These are phyloP conservation scores for Platygyra sinensis DNA, from an alignment of 64 coral and sea anemone species.

Conservation along the genomic window DNA sequence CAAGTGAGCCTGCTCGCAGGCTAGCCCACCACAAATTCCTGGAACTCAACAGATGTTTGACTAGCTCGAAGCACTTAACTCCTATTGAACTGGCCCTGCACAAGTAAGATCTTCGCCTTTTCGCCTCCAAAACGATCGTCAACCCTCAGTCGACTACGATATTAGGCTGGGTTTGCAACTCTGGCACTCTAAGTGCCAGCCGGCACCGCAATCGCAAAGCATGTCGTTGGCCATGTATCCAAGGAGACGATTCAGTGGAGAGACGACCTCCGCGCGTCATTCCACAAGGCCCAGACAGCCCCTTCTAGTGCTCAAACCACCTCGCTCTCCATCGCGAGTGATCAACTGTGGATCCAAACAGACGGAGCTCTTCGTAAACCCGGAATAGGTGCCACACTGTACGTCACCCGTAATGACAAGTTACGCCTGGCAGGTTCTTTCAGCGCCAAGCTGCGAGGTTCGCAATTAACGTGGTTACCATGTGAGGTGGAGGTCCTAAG, in stretches of 20 bases:
- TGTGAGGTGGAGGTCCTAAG: conserved; percentile 31
- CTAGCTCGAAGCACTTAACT: too few species aligned
- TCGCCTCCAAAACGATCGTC: conserved; percentile 33
- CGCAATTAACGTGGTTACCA: not conserved
- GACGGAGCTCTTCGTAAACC: not conserved
- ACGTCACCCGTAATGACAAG: conserved; percentile 20
- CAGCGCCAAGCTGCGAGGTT: conserved; percentile 38
- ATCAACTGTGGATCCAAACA: conserved; percentile 9
- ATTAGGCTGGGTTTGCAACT: conserved; percentile 45
- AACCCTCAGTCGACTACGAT: conserved; percentile 31
- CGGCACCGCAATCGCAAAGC: conserved; percentile 21
- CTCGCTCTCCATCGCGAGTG: not conserved
- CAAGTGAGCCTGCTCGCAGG: too few species aligned
- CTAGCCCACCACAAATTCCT: too few species aligned
- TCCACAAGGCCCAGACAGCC: conserved; percentile 37
- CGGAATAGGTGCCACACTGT: conserved; percentile 25
- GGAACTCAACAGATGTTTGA: too few species aligned
- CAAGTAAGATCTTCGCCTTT: conserved; percentile 43
- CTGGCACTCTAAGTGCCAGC: conserved; percentile 40
- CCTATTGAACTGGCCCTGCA: conserved; percentile 25
- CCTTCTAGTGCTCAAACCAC: not conserved
- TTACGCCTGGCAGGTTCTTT: conserved; percentile 27
- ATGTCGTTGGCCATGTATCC: conserved; percentile 5
- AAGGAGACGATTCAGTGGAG: conserved; percentile 9
- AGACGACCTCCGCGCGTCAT: not conserved